These are phyloP conservation scores for Sisyra terminalis DNA, from an alignment of 2,888 invertebrate species.

Conservation along the genomic window DNA sequence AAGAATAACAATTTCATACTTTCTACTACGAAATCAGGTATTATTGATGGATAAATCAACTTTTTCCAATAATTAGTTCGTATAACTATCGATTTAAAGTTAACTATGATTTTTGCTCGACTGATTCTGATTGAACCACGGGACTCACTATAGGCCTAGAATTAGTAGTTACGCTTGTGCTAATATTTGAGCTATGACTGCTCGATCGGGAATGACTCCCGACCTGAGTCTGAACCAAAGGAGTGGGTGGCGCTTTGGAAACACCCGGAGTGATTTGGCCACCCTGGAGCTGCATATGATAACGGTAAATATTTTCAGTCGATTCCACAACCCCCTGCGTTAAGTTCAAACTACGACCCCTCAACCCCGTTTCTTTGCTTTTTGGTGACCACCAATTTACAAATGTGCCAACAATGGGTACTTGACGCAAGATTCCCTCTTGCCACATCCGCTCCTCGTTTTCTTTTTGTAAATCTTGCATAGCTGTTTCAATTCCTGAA, in stretches of 20 bases:
- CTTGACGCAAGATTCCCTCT: slow-evolving; percentile 84
- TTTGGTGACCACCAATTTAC: slow-evolving; percentile 92
- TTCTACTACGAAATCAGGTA: too few species aligned
- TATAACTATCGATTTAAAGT: too few species aligned
- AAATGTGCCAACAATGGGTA: slow-evolving; percentile 85
- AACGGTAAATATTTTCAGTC: slow-evolving; percentile 63
- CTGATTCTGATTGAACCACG: too few species aligned
- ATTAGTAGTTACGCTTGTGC: background rate
- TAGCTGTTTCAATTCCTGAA: slow-evolving; percentile 81
- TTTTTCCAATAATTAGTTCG: too few species aligned
- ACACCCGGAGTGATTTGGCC: slow-evolving; percentile 37
- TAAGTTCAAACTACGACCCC: slow-evolving; percentile 69
- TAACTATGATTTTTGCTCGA: too few species aligned
- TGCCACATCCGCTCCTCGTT: slow-evolving; percentile 82
- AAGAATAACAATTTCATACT: too few species aligned
- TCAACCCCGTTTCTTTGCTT: slow-evolving; percentile 53
- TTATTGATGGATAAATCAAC: too few species aligned
- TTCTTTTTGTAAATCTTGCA: slow-evolving; percentile 79
- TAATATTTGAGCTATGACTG: slow-evolving; percentile 31
- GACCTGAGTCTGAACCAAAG: slow-evolving; percentile 50
- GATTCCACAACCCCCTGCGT: slow-evolving; percentile 62
- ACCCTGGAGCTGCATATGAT: slow-evolving; percentile 65
- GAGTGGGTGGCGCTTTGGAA: slow-evolving; percentile 46
- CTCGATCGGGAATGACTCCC: slow-evolving; percentile 41
- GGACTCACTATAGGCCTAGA: too few species aligned